Evolutionary conservation across 2,888 invertebrate species (phyloP).

Genomic region (Eupithecia abbreviata): DNA sequence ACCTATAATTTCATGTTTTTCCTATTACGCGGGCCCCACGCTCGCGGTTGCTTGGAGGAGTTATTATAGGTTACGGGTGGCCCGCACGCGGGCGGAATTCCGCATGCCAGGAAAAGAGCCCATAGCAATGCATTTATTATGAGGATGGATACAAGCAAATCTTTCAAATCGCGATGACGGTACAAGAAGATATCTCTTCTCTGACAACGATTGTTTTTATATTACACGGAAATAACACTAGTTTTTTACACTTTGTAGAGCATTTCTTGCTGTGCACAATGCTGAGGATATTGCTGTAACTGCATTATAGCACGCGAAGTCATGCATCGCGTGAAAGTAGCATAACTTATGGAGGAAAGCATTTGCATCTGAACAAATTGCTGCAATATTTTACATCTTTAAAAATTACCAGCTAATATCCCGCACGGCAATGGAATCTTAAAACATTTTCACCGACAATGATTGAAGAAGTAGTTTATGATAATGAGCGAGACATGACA

Average conservation of each 20-base stretch:
- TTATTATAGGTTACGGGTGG: too few relatives aligned
- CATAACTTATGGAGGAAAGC: slow-evolving; percentile 2
- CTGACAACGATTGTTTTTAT: neutral
- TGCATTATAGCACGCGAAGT: slow-evolving; percentile 9
- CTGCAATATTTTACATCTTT: neutral
- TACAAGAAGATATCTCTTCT: neutral
- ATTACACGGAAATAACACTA: neutral
- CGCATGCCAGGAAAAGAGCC: too few relatives aligned
- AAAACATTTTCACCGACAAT: neutral
- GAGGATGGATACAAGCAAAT: neutral
- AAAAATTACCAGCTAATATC: neutral
- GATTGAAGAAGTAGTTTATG: neutral
- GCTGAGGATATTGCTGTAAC: slow-evolving; percentile 13
- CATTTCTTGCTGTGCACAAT: slow-evolving; percentile 1
- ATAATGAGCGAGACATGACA: slow-evolving; percentile 5
- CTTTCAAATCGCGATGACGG: neutral
- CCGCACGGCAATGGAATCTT: neutral
- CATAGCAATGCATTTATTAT: neutral
- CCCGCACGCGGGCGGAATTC: too few relatives aligned
- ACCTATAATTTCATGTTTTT: too few relatives aligned
- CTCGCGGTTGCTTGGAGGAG: too few relatives aligned
- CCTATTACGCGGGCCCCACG: too few relatives aligned
- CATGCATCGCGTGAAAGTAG: slow-evolving; percentile 12
- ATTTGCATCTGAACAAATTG: slow-evolving; percentile 11
- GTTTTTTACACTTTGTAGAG: neutral